A percentile compares a stretch with the other conserved stretches of the same genome.
phyloP scores from a whole-genome alignment of 2,113 vertebrate species.

The Dicerorhinus sumatrensis region DNA sequence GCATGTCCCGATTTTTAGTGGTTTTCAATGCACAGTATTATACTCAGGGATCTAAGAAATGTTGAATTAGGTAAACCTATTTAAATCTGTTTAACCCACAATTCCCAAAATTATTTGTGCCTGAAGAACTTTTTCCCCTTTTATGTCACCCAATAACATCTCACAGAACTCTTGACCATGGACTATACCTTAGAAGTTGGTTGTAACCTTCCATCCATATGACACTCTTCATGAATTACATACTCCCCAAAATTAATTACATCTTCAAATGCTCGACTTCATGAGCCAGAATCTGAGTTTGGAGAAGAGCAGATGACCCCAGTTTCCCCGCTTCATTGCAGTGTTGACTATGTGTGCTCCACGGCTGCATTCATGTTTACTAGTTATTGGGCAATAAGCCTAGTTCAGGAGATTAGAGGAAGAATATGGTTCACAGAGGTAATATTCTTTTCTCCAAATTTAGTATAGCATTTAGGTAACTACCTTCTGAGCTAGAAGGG shows the following conservation, averaged over 20 bases:
- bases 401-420: neutral
- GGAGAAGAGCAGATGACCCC: neutral
- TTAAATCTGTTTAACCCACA: neutral
- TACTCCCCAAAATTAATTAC: neutral
- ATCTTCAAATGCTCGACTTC: neutral
- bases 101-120: neutral
- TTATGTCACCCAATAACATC: neutral
- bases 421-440: neutral
- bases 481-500: neutral
- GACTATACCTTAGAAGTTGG: neutral
- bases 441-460: neutral
- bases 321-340: neutral
- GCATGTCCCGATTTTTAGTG: neutral
- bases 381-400: neutral
- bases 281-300: neutral
- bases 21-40: neutral
- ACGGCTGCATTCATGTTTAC: neutral
- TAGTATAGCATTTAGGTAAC: neutral
- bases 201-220: neutral
- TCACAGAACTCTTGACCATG: neutral
- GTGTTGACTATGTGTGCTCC: fast-evolving
- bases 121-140: neutral
- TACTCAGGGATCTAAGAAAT: neutral
- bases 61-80: neutral
- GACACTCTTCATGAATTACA: neutral